Conservation (phyloP, 2,888 invertebrate genomes). For the Philonicus albiceps region DNA sequence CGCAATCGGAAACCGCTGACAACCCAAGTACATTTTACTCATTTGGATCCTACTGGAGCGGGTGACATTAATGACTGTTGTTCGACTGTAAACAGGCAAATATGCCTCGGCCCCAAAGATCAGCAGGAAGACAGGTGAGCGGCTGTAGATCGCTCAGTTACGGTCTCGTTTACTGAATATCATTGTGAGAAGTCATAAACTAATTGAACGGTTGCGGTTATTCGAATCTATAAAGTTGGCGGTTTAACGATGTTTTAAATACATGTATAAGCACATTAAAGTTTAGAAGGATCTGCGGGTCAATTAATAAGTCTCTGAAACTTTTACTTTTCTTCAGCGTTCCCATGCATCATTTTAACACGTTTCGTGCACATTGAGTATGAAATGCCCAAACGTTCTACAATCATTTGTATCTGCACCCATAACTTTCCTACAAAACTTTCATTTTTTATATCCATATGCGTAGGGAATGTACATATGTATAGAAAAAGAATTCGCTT, state of each 20-base stretch:
- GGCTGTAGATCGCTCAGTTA: neutral
- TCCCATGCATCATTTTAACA: too few relatives aligned
- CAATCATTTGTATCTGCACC: too few relatives aligned
- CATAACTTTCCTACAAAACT: too few relatives aligned
- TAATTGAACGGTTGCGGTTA: neutral
- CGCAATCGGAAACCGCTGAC: neutral
- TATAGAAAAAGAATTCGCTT: too few relatives aligned
- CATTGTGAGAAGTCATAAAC: neutral
- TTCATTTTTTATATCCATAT: too few relatives aligned
- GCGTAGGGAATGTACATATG: too few relatives aligned
- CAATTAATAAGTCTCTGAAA: neutral
- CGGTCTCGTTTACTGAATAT: neutral
- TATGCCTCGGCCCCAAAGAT: neutral
- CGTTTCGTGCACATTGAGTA: too few relatives aligned
- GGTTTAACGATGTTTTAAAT: neutral
- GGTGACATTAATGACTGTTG: neutral
- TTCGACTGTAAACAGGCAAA: neutral
- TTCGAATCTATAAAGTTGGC: neutral
- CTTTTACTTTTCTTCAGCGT: neutral
- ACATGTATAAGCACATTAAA: neutral
- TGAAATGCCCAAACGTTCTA: too few relatives aligned
- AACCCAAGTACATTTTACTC: slow-evolving; percentile 14
- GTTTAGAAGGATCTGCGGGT: neutral
- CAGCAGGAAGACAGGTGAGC: neutral
- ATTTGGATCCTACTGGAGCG: slow-evolving; percentile 7